These are phyloP conservation scores for Eulemur coronatus DNA, from an alignment of 2,797 vertebrate species.

Conservation along the genomic window DNA sequence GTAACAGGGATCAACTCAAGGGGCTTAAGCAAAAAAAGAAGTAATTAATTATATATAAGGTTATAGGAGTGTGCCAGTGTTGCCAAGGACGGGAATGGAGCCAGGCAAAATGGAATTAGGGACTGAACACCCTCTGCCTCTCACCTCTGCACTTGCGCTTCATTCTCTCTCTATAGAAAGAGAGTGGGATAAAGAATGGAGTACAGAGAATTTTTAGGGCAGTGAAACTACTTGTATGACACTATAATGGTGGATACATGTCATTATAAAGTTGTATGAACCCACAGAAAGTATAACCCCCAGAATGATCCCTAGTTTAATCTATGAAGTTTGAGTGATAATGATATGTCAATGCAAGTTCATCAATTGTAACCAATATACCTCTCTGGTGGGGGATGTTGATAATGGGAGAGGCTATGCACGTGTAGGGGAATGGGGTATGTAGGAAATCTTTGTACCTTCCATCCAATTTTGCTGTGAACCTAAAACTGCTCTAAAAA, in stretches of 20 bases:
- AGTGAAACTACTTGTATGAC: not conserved
- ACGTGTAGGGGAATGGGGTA: not conserved
- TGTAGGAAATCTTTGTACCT: not conserved
- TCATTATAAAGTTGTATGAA: not conserved
- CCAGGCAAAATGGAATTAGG: not conserved
- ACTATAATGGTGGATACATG: not conserved
- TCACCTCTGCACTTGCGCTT: not conserved
- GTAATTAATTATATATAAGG: not conserved
- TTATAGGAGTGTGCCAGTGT: not conserved
- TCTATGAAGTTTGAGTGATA: not conserved
- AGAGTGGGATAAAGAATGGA: not conserved
- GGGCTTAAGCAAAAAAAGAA: not conserved
- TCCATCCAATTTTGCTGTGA: not conserved
- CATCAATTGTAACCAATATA: not conserved
- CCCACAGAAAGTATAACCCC: not conserved
- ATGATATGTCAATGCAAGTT: not conserved
- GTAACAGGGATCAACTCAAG: not conserved
- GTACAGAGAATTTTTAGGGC: not conserved
- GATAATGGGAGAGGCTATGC: not conserved
- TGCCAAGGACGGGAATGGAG: not conserved
- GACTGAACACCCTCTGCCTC: not conserved
- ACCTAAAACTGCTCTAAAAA: not conserved
- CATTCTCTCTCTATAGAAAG: not conserved
- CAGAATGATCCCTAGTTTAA: no score
- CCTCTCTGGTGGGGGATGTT: not conserved